Conservation (phyloP, 37 sponge, comb jelly and placozoan species). For the Bolinopsis microptera region DNA sequence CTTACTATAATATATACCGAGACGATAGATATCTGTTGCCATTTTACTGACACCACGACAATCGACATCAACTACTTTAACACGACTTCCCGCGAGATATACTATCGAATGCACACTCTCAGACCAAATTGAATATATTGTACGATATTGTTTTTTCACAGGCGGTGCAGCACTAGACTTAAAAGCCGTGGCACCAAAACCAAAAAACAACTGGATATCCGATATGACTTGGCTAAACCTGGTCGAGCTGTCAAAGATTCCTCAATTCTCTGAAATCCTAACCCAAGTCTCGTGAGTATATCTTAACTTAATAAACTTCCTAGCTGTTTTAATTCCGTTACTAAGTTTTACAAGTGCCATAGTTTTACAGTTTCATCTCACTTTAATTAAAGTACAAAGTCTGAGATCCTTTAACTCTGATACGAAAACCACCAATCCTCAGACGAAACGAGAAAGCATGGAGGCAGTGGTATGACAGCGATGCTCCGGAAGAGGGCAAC, state of each 20-base stretch:
- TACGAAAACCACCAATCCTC: neutral
- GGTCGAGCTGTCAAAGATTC: slow-evolving; percentile 89
- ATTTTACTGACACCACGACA: too few species aligned
- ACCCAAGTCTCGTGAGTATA: slow-evolving; percentile 71
- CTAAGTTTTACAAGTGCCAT: too few species aligned
- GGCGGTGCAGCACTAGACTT: slow-evolving; percentile 98
- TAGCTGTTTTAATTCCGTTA: too few species aligned
- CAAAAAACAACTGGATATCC: slow-evolving; percentile 88
- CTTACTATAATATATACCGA: neutral
- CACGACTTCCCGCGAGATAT: too few species aligned
- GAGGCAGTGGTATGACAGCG: slow-evolving; percentile 98
- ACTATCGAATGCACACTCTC: too few species aligned
- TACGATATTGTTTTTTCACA: too few species aligned
- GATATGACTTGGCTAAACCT: slow-evolving; percentile 98
- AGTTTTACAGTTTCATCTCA: too few species aligned
- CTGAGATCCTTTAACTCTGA: too few species aligned
- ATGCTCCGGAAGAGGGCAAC: slow-evolving; percentile 93
- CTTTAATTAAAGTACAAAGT: too few species aligned
- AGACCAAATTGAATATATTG: too few species aligned
- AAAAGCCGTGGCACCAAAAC: slow-evolving; percentile 86
- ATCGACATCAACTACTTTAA: too few species aligned
- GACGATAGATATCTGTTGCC: too few species aligned
- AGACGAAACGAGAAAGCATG: slow-evolving; percentile 83
- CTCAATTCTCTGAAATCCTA: slow-evolving; percentile 91
- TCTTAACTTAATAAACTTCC: neutral